Evolutionary conservation across 2,888 invertebrate genomes (phyloP).

Genomic region (Hyalella azteca): DNA sequence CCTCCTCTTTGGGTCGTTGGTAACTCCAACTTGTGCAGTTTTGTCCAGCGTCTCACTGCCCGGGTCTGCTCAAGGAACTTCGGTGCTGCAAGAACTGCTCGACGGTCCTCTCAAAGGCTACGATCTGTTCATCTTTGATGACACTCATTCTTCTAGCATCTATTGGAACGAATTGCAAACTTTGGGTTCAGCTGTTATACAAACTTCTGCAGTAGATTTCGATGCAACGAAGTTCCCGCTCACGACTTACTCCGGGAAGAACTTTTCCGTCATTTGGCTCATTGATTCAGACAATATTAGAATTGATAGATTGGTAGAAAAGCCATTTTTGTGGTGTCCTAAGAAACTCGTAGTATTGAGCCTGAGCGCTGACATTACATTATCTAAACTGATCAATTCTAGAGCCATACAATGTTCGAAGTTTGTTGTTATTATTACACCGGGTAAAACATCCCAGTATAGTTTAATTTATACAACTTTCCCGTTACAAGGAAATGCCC

Average conservation of each 20-base stretch:
- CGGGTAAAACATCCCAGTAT: neutral
- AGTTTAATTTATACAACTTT: neutral
- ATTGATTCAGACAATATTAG: neutral
- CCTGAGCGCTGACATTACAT: neutral
- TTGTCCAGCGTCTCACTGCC: too few species aligned
- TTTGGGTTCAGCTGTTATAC: neutral
- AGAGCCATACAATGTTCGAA: neutral
- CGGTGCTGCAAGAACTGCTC: neutral
- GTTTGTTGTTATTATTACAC: neutral
- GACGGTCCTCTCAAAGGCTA: neutral
- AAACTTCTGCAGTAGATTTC: neutral
- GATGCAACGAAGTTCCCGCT: neutral
- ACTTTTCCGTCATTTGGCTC: constrained; percentile 16
- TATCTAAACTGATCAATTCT: neutral
- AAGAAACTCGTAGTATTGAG: neutral
- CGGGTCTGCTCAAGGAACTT: too few species aligned
- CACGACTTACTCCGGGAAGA: neutral
- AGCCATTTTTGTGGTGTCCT: neutral
- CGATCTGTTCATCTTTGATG: neutral
- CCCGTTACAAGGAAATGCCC: neutral
- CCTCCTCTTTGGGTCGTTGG: too few species aligned
- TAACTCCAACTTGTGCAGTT: too few species aligned
- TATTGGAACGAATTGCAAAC: neutral
- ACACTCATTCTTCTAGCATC: neutral
- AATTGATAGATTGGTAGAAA: neutral